These are phyloP conservation scores for Fabriciana adippe DNA, from an alignment of 2,888 invertebrate species.

Conservation along the genomic window DNA sequence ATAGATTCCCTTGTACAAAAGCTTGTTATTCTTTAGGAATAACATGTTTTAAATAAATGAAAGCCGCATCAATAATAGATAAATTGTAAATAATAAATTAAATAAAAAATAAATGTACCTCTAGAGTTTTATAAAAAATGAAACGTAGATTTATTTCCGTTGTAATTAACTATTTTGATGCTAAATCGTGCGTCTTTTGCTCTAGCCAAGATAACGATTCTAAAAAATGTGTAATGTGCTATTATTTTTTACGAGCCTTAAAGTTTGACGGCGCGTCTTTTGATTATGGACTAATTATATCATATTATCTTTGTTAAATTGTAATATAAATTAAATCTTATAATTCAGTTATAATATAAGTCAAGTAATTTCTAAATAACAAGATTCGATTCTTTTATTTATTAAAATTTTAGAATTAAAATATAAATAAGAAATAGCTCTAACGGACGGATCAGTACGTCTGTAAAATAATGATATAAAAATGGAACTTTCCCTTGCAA, in stretches of 20 bases:
- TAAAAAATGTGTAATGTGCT: conserved; percentile 47
- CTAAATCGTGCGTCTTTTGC: conserved; percentile 34
- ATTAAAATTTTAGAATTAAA: no score
- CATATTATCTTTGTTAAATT: conserved; percentile 6
- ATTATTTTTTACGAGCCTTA: conserved; percentile 47
- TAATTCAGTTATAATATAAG: no score
- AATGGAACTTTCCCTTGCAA: conserved; percentile 36
- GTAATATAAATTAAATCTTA: no score
- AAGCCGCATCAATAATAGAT: no score
- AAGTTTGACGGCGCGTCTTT: conserved; percentile 42
- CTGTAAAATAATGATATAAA: conserved; percentile 27
- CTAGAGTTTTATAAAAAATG: neutral
- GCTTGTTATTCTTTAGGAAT: neutral
- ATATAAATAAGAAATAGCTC: no score
- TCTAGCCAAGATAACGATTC: conserved; percentile 43
- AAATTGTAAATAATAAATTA: no score
- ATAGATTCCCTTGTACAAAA: conserved; percentile 9
- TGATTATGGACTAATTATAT: conserved; percentile 30
- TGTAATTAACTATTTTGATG: conserved; percentile 6
- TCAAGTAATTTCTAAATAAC: no score
- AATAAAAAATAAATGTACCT: no score
- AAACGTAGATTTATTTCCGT: neutral
- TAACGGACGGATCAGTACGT: neutral
- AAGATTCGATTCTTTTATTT: no score
- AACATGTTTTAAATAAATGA: no score